Evolutionary conservation across 2,888 invertebrate genomes (phyloP).

Genomic region (Ennomos erosarius): DNA sequence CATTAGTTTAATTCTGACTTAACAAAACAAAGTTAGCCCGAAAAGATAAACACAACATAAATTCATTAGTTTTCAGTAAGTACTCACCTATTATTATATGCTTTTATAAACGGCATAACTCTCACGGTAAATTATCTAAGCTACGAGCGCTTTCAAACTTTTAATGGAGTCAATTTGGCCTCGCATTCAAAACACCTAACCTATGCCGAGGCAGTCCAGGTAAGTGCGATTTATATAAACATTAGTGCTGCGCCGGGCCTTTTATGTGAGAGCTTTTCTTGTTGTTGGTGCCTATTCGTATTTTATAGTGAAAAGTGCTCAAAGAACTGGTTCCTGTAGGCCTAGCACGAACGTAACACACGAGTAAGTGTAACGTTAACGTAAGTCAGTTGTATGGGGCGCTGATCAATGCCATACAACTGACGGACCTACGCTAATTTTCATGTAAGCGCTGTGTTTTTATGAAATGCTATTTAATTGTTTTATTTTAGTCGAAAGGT

Average conservation of each 20-base stretch:
- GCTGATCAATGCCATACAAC: too few species aligned
- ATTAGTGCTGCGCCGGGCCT: constrained; percentile 61
- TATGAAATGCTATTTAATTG: too few species aligned
- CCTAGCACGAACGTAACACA: too few species aligned
- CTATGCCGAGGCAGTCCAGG: constrained; percentile 61
- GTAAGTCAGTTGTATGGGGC: too few species aligned
- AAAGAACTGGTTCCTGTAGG: constrained; percentile 50
- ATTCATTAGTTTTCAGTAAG: constrained; percentile 71
- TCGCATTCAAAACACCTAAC: constrained; percentile 80
- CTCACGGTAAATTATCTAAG: constrained; percentile 81
- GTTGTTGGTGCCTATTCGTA: constrained; percentile 41
- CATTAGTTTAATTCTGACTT: constrained; percentile 46
- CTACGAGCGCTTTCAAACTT: constrained; percentile 82
- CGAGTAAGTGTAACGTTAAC: too few species aligned
- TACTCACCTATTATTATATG: constrained; percentile 57
- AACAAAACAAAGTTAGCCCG: constrained; percentile 47
- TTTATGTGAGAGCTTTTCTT: constrained; percentile 54
- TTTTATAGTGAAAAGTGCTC: constrained; percentile 41
- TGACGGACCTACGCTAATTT: constrained; percentile 47
- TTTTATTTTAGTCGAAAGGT: constrained; percentile 18
- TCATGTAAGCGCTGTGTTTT: constrained; percentile 9
- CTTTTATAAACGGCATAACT: constrained; percentile 78
- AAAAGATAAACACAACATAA: constrained; percentile 67
- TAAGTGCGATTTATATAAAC: constrained; percentile 75
- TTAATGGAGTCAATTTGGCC: constrained; percentile 84